phyloP scores from a whole-genome alignment of 2,113 vertebrate species.

The Onychostruthus taczanowskii region DNA sequence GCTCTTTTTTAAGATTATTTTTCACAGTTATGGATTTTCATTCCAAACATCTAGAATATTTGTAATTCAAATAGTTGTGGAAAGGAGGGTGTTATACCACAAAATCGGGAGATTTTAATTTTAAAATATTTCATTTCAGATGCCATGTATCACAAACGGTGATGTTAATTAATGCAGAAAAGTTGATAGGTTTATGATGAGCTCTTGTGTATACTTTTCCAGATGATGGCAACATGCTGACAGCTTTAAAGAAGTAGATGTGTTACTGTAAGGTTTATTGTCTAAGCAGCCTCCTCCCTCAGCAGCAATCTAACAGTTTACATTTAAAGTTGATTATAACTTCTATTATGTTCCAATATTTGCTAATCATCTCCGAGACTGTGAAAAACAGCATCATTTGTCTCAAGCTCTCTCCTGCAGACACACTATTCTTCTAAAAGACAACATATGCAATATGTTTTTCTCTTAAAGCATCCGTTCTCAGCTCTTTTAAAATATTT shows the following conservation, averaged over 20 bases:
- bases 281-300: background rate
- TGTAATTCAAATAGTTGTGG: background rate
- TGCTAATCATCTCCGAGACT: background rate
- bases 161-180: background rate
- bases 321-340: background rate
- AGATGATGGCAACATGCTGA: background rate
- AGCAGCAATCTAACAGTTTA: background rate
- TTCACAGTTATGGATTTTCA: background rate
- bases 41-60: background rate
- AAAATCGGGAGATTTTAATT: background rate
- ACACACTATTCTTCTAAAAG: background rate
- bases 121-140: background rate
- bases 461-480: background rate
- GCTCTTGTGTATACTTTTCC: background rate
- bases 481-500: background rate
- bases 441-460: background rate
- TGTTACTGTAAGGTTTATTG: background rate
- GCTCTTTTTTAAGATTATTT: background rate
- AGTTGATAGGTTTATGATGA: background rate
- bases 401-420: background rate
- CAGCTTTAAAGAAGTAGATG: background rate
- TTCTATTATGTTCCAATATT: background rate
- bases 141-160: background rate
- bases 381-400: background rate
- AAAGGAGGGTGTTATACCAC: background rate